Evolutionary conservation across 2,113 vertebrate genomes (phyloP), one percentile per base, ranked within the genome.

Genomic region (Climacteris rufus): DNA sequence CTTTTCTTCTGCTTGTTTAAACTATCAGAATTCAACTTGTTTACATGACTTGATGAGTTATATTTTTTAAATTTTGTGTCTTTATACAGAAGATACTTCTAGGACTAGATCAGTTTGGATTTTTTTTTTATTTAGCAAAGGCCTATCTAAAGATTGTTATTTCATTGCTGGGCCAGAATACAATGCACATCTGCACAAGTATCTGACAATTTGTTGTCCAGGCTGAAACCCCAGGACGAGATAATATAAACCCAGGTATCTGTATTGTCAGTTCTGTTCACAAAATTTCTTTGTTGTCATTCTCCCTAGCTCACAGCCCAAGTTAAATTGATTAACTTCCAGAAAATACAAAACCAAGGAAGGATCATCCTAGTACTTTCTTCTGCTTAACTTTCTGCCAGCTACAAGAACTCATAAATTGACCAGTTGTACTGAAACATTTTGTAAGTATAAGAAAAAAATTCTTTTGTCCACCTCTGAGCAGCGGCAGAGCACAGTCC

Each of bases 401-500:
- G 56, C 47, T 68, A 49, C 13, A 76, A n/a, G 16, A 57, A 74
- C 40, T 56, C 23, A 49, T 18, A 87, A 71, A 81, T 16, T 8
- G 25, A 89, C 30, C 1, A 83, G 42, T 2, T 84, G 10, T 27
- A 39, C 35, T 52, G 61, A 21, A 89, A 66, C 15, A 68, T 90
- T 31, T 56, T 54, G 11, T 30, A 54, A 5, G 21, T 35, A 3
- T 10, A 74, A 78, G 50, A 70, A 47, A 80, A 80, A 61, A 42
- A 35, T 54, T 57, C 24, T 74, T 74, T 83, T n/a, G 96, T 56
- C 95, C 82, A 99, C 99, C 99, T 98, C 96, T 98, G 89, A 99
- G 98, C 68, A 99, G 98, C 0, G 99, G 99, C 64, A 99, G 98
- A 88, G 99, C 99, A 81, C 99, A 99, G 96, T 99, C 99, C 97